Base-by-base conservation (phyloP, 2,113 vertebrate species). In the Paracanthobrama guichenoti region DNA sequence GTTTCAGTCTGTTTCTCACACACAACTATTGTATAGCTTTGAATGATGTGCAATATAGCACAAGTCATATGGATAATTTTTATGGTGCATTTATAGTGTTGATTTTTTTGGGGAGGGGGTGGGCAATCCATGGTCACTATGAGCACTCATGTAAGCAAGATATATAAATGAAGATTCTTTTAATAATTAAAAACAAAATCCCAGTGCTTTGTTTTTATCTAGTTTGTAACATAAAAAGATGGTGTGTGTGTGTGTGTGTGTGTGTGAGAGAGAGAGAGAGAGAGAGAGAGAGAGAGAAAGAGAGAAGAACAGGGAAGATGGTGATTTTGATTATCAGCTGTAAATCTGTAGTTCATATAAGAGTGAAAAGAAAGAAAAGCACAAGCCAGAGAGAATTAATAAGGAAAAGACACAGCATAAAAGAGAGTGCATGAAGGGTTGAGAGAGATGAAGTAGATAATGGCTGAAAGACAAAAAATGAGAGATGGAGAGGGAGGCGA, bases 301-400 rank as follows among this genome's bases (percentile, higher is more conserved):
- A 66, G 59, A 42, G 62, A 82, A 42, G 14, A 42, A 72, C n/a
- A 22, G 66, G 31, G 26, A 82, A 78, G 82, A 31, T 62, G 14
- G 59, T 31, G 53, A 78, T 79, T 79, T 79, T 79, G 57, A 79
- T 79, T 79, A 79, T 79, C 39, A 39, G 74, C 74, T 59, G 83
- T 60, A 71, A 72, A 79, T 72, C 35, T 60, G 66, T 16, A 60
- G 26, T 62, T 67, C 71, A 80, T 53, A 64, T 71, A 39, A 60
- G 62, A 72, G 39, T 9, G 50, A 53, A 44, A 44, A 60, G 60
- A 79, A 44, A 60, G 53, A 79, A 71, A 85, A 71, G 35, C 28
- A 39, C 60, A 60, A 72, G 31, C 26, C 14, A 55, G 64, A 28
- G 39, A 76, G 26, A 77, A 31, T 76, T 76, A 62, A 46, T 62